Base-by-base conservation (phyloP, 2,888 invertebrate genomes). In the Ectemnius lituratus region DNA sequence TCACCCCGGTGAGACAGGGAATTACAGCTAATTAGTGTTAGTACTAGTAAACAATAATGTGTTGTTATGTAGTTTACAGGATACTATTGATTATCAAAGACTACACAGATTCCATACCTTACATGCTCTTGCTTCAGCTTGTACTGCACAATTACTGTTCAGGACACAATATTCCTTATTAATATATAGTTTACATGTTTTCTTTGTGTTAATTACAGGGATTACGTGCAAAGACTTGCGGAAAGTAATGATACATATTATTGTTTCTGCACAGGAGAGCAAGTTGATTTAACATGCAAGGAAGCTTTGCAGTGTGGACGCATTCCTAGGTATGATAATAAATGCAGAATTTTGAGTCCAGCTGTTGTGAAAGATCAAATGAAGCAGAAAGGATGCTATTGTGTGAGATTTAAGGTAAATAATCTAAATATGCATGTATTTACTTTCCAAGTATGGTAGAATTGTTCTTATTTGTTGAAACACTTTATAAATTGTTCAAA, bases 291-390 rank as follows among this genome's bases (percentile, higher is more conserved):
- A 67, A 87, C 99, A 72, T 93, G 96, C 71, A 95, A 95, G 89
- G 96, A 98, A 86, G 97, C 98, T 0, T 73, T 95, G 0, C 94
- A 94, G 80, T 92, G 92, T 2, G 93, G 96, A 57, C 94, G 95
- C 89, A 92, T 95, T 75, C 97, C 97, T 0, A 96, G 95, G 84
- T 99, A 99, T 92, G 98, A 99, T 88, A 98, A 98, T 88, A 94
- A 94, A 85, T 99, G 99, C 89, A 93, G 98, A 11, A 91, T 94
- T 86, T 92, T 99, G 8, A 92, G 93, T 2, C 75, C 91, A 8
- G 91, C 93, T 14, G 95, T 97, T 86, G 91, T 96, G 0, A 91
- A 93, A 47, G 92, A 93, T 57, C 95, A 96, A 84, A 88, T 96
- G 1, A 89, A 91, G 0, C 92, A 93, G 67, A 94, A 94, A 2